Evolutionary conservation across 2,113 vertebrate species (phyloP).

Genomic region (Mastomys coucha): DNA sequence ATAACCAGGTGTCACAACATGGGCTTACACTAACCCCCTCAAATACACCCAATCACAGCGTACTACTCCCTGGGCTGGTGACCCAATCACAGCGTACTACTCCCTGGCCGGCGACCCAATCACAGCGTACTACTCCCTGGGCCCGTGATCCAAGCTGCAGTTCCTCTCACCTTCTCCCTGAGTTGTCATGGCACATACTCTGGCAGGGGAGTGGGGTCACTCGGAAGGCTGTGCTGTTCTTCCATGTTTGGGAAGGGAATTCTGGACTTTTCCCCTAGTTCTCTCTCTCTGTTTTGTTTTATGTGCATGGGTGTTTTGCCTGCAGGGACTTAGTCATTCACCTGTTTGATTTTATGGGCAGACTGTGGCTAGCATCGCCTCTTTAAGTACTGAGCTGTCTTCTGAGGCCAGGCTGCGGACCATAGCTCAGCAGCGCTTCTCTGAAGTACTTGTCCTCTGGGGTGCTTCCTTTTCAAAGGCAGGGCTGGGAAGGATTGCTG

Average conservation of each 20-base stretch:
- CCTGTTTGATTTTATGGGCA: not conserved
- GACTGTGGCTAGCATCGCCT: too few relatives aligned
- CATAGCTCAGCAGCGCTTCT: not conserved
- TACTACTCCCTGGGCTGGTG: not conserved
- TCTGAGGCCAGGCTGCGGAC: not conserved
- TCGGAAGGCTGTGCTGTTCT: not conserved
- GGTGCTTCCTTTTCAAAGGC: too few relatives aligned
- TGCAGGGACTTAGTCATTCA: not conserved
- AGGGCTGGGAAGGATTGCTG: not conserved
- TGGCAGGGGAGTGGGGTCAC: not conserved
- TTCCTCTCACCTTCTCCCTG: constrained; percentile 26
- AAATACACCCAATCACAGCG: not conserved
- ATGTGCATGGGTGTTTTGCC: not conserved
- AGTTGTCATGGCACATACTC: constrained; percentile 28
- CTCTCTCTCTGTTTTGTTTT: not conserved
- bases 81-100: too few relatives aligned
- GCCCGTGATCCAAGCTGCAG: not conserved
- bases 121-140: too few relatives aligned
- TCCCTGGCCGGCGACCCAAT: too few relatives aligned
- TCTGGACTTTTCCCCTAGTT: not conserved
- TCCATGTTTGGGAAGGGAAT: not conserved
- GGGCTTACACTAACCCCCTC: not conserved
- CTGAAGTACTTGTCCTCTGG: too few relatives aligned
- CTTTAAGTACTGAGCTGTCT: not conserved
- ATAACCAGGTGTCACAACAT: not conserved